Percentiles rank a stretch among this genome's conserved stretches.
These are phyloP conservation scores for Heterohyrax brucei DNA, from an alignment of 2,797 vertebrate species.

Conservation along the genomic window DNA sequence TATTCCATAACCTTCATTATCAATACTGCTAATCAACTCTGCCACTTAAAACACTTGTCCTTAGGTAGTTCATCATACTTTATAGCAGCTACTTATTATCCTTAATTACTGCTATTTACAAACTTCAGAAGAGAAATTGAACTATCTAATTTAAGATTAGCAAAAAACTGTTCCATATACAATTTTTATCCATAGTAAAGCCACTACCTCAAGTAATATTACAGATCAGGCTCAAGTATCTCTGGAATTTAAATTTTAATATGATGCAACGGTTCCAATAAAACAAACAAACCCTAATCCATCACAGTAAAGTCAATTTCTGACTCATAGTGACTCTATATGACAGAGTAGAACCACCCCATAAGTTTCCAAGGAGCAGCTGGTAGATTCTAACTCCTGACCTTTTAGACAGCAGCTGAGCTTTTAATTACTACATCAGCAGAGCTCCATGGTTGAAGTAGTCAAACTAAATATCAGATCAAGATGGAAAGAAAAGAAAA, in stretches of 20 bases:
- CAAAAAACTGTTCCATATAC: slow-evolving; percentile 37
- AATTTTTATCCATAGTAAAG: slow-evolving; percentile 56
- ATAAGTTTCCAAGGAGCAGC: too few relatives aligned
- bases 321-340: too few relatives aligned
- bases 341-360: too few relatives aligned
- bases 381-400: too few relatives aligned
- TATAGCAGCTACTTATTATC: slow-evolving; percentile 44
- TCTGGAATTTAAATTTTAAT: slow-evolving; percentile 55
- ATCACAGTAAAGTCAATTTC: too few relatives aligned
- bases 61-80: slow-evolving; percentile 54
- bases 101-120: slow-evolving; percentile 31
- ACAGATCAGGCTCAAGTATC: slow-evolving; percentile 3
- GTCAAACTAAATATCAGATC: slow-evolving; percentile 28
- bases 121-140: slow-evolving; percentile 38
- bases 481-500: slow-evolving; percentile 51
- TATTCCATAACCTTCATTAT: slow-evolving; percentile 54
- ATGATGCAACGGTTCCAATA: neutral
- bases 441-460: neutral
- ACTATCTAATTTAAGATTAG: slow-evolving; percentile 39
- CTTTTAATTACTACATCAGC: too few relatives aligned
- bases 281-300: too few relatives aligned
- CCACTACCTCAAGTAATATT: neutral
- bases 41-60: slow-evolving; percentile 62
- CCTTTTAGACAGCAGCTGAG: too few relatives aligned
- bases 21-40: slow-evolving; percentile 73